phyloP scores from a whole-genome alignment of 2,888 invertebrate genomes.

The Itoplectis maculator region DNA sequence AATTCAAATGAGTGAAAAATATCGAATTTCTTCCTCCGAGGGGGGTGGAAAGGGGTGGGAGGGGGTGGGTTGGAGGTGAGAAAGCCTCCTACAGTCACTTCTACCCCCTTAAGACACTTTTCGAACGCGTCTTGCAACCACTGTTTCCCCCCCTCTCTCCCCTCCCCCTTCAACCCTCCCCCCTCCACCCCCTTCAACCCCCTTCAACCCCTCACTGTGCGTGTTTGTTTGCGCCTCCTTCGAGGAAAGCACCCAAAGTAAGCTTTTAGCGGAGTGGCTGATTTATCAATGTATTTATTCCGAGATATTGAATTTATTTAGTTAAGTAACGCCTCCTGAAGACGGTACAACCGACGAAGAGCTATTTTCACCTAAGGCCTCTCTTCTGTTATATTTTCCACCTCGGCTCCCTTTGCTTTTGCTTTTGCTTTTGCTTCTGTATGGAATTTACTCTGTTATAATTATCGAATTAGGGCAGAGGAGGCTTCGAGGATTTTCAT shows the following conservation, averaged over 20 bases:
- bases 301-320: constrained; percentile 84
- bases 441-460: constrained; percentile 17
- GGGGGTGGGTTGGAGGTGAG: too few relatives aligned
- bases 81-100: too few relatives aligned
- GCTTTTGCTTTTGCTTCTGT: constrained; percentile 11
- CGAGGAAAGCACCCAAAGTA: constrained; percentile 80
- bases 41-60: too few relatives aligned
- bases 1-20: too few relatives aligned
- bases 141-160: constrained; percentile 18
- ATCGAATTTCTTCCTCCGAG: constrained; percentile 59
- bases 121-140: constrained; percentile 49
- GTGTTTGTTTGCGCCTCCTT: constrained; percentile 70
- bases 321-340: constrained; percentile 82
- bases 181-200: too few relatives aligned
- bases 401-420: too few relatives aligned
- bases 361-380: constrained; percentile 74
- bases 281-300: constrained; percentile 85
- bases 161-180: too few relatives aligned
- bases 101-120: constrained; percentile 56
- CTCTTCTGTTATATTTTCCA: constrained; percentile 6
- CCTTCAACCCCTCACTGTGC: constrained; percentile 42
- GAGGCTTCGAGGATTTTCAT: constrained; percentile 12
- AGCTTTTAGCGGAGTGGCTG: constrained; percentile 84
- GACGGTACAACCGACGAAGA: too few relatives aligned
- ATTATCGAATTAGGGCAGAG: constrained; percentile 15